Evolutionary conservation across 1,140 invertebrate genomes (phyloP), one percentile per base, ranked within the genome.

Genomic region (Zaprionus ghesquierei): DNA sequence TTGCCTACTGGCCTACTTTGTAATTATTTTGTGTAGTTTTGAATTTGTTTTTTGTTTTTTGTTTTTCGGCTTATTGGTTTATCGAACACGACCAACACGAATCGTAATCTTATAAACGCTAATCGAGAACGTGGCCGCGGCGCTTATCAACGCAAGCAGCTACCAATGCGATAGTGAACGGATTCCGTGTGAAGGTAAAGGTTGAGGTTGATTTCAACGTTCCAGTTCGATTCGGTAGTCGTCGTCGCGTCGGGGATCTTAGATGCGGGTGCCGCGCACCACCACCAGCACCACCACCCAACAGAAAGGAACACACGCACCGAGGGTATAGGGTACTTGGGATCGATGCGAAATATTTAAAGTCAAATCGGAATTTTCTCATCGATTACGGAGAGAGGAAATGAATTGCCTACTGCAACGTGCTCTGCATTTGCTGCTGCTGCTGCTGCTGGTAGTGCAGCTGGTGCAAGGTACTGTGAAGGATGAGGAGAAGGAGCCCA

Each of bases 181-280:
- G 20, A 38, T 23, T 5, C n/a, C 77, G 74, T 85, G 74, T 68
- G 81, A 85, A 81, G 44, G 15, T 22, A 20, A 12, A 20, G 41
- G 8, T 22, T 46, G 18, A 46, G 18, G 18, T 22, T 46, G 10
- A 46, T 22, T 46, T 46, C 18, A 10, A 22, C n/a, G n/a, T n/a
- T n/a, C 4, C 13, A 35, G 18, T 18, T 46, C 18, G 38, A 20
- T 15, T 12, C 6, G 35, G 35, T n/a, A 41, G 13, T 41, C n/a
- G 6, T 41, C n/a, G n/a, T n/a, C n/a, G n/a, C n/a, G 33, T 44
- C 12, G 35, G 12, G 55, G 58, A 53, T 60, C 54, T 70, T 69
- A 15, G 49, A 84, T 84, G 81, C 81, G 81, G 81, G 81, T 64
- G 59, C 54, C 9, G 2, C n/a, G 55, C 62, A 75, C 62, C 53